Conservation (phyloP, 2,888 invertebrate species). For the Sussaba pulchella region DNA sequence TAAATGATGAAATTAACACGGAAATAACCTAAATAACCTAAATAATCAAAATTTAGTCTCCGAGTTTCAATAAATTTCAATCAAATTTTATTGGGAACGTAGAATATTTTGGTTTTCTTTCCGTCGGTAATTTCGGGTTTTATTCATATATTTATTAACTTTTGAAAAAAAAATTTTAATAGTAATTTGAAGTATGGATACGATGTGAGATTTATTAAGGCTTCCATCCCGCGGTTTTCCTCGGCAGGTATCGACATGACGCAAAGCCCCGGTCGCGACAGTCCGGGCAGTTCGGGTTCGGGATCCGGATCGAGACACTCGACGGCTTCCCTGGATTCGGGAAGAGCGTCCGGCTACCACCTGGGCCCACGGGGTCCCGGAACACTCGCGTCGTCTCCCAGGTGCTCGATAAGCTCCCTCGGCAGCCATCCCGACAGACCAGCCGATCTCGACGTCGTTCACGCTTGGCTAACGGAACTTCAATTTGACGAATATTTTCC, state of each 20-base stretch:
- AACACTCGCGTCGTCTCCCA: constrained; percentile 87
- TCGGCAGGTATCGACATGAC: constrained; percentile 83
- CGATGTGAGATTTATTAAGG: constrained; percentile 18
- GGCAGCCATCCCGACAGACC: constrained; percentile 83
- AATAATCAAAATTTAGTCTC: too few species aligned
- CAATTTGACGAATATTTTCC: constrained; percentile 98
- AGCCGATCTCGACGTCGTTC: constrained; percentile 95
- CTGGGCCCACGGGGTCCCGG: constrained; percentile 85
- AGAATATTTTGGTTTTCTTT: not conserved
- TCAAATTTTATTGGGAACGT: not conserved
- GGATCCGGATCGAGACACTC: constrained; percentile 96
- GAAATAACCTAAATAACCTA: too few species aligned
- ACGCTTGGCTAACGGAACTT: constrained; percentile 97
- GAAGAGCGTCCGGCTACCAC: constrained; percentile 94
- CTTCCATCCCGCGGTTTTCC: constrained; percentile 20
- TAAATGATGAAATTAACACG: too few species aligned
- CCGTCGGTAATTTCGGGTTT: too few species aligned
- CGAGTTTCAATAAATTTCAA: not conserved
- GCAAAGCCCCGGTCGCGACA: constrained; percentile 95
- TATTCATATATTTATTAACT: too few species aligned
- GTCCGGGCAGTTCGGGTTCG: constrained; percentile 95
- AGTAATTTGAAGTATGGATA: not conserved
- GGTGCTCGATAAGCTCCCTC: constrained; percentile 89
- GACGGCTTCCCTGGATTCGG: constrained; percentile 95
- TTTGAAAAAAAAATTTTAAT: too few species aligned